Percentiles rank a stretch among this genome's conserved stretches.
phyloP scores from a whole-genome alignment of 64 coral and sea anemone species.

The Pocillopora verrucosa region DNA sequence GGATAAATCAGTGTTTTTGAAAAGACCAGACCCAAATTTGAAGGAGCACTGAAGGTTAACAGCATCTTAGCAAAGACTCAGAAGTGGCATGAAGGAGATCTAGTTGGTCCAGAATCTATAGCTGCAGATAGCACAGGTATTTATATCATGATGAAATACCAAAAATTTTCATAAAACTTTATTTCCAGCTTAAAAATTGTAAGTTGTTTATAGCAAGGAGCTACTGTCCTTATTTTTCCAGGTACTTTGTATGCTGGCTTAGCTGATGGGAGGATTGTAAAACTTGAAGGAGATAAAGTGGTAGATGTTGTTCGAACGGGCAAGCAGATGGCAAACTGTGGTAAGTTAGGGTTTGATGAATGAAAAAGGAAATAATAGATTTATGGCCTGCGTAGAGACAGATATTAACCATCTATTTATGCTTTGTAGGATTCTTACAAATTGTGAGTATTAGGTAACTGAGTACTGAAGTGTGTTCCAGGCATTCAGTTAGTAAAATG shows the following conservation, averaged over 20 bases:
- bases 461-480: no score
- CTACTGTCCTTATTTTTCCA: background rate
- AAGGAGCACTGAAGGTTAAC: slow-evolving; percentile 48
- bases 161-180: no score
- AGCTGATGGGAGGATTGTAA: slow-evolving; percentile 84
- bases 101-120: slow-evolving; percentile 59
- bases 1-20: background rate
- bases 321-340: slow-evolving; percentile 45
- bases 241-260: slow-evolving; percentile 68
- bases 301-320: slow-evolving; percentile 83
- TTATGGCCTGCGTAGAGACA: no score
- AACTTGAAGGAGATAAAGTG: slow-evolving; percentile 75
- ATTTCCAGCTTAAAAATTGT: no score
- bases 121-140: slow-evolving; percentile 43
- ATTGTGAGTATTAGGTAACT: no score
- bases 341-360: slow-evolving; percentile 14
- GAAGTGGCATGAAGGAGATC: slow-evolving; percentile 50
- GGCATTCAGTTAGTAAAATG: no score
- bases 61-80: slow-evolving; percentile 40
- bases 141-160: no score
- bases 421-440: no score
- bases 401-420: no score
- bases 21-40: slow-evolving; percentile 26
- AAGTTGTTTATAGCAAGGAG: background rate
- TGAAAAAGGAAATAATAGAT: no score